Evolutionary conservation across 2,113 vertebrate genomes (phyloP).

Genomic region (Tichodroma muraria): DNA sequence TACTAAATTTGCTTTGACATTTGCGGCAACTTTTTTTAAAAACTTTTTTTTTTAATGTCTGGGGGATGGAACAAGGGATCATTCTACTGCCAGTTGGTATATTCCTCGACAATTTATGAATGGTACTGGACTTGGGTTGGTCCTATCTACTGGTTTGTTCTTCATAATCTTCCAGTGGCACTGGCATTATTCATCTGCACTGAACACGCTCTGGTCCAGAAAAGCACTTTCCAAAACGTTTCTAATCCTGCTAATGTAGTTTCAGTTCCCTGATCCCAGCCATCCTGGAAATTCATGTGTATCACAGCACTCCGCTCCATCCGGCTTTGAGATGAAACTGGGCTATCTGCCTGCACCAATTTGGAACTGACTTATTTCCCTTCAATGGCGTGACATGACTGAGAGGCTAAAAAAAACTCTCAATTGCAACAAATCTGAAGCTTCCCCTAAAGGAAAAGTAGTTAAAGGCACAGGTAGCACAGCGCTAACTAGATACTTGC

Average conservation of each 20-base stretch:
- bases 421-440: background rate
- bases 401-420: background rate
- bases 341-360: background rate
- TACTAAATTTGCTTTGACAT: background rate
- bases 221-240: background rate
- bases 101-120: background rate
- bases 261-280: background rate
- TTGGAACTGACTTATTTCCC: background rate
- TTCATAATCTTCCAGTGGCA: background rate
- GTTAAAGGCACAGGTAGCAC: background rate
- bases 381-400: background rate
- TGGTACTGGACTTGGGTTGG: background rate
- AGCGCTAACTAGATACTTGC: background rate
- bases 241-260: background rate
- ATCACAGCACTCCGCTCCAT: background rate
- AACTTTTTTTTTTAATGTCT: background rate
- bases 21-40: background rate
- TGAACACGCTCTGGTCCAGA: background rate
- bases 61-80: background rate
- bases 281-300: background rate
- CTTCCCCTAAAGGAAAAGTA: background rate
- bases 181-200: background rate
- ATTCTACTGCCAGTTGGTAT: background rate
- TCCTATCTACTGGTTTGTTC: background rate
- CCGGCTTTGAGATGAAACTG: background rate